Base-by-base conservation (phyloP, 2,888 invertebrate species). In the Bimastos eiseni region DNA sequence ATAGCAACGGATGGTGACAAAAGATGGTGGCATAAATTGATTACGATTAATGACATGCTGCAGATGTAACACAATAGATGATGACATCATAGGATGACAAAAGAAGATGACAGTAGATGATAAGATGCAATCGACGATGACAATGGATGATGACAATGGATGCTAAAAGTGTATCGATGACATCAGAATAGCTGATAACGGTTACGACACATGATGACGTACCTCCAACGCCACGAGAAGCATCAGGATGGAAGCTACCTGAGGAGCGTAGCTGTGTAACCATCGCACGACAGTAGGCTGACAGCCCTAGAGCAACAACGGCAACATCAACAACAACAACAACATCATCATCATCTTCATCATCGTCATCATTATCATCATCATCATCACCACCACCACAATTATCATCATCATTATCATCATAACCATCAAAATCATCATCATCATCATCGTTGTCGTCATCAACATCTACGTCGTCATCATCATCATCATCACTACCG, bases 161-260 rank as follows among this genome's bases (percentile, higher is more conserved):
- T n/a, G n/a, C n/a, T 55, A 6, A 55, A 6, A 30, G n/a, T 70
- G 70, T 70, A 70, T 8, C 70, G n/a, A n/a, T 70, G 70, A n/a
- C 11, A n/a, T 8, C 11, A 70, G n/a, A n/a, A 70, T 70, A 70
- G 70, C 30, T 1, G 13, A 70, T n/a, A 17, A 70, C 70, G 13
- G n/a, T 70, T 5, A 86, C 15, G 34, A 33, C 36, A 86, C 19
- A 2, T 21, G 15, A 2, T 86, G 37, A 86, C 86, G 30, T 86
- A 86, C 86, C 86, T 86, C 86, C 19, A 86, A 21, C 37, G 86
- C 86, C 34, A 86, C 86, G 24, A 86, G 86, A 36, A 86, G 86
- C 86, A 86, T 36, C 36, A 86, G 86, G 34, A 86, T n/a, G 17
- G 37, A 86, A 24, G 37, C 37, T 8, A 36, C 86, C 37, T 86